Evolutionary conservation across 2,797 vertebrate genomes (phyloP), one percentile per base, ranked within the genome.

Genomic region (Euthynnus affinis): DNA sequence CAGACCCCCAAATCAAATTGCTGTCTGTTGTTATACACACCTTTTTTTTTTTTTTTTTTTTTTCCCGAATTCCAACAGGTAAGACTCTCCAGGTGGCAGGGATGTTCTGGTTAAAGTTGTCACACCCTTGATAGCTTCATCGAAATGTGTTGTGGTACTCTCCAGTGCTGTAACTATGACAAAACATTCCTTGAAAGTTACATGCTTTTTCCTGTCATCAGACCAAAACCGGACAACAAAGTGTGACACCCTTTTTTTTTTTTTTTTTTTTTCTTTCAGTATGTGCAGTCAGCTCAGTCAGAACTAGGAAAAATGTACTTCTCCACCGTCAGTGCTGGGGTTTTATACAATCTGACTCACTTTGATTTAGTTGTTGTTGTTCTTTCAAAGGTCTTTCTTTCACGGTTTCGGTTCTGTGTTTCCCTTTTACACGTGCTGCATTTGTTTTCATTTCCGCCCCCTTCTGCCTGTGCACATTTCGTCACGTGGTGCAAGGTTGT

Each of bases 311-410:
- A 57, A 6, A 52, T 74, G 29, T 3, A 44, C 29, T 74, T 61
- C 27, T 20, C 59, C 23, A 20, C 44, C 5, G 6, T 53, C 42
- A 49, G 7, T 2, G 1, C 6, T 18, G 25, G 20, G 3, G 14
- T 57, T 37, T 51, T 62, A 6, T 56, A 20, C 5, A 44, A 20
- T 73, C 27, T 70, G 72, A 78, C 22, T 63, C 49, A 40, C 68
- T 58, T 40, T 9, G 9, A 57, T 68, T 22, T 20, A 52, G 14
- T 60, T 64, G 68, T 63, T 57, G 57, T 67, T 71, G 22, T 65
- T 74, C 23, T 17, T 74, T 73, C 23, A 2, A 83, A 58, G 44
- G 18, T 42, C 23, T 57, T 65, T 70, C 25, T 63, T 53, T 62
- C 37, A 59, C 46, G 4, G 0, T 53, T 18, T 52, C 14, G 29